Conservation (phyloP, 2,888 invertebrate species). For the Aspidapion aeneum region DNA sequence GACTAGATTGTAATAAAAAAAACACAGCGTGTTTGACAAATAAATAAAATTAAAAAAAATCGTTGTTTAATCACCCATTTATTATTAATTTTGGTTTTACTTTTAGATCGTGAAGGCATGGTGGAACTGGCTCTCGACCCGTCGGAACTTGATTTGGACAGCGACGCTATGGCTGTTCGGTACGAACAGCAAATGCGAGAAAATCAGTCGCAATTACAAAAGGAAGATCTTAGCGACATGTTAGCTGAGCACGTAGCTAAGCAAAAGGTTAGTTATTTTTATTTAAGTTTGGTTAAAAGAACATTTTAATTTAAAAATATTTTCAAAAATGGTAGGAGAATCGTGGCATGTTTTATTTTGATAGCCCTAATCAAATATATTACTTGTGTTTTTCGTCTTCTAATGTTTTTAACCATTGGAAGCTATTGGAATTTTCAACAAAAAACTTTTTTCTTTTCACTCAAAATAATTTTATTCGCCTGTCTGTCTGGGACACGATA, state of each 20-base stretch:
- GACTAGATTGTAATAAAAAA: too few relatives aligned
- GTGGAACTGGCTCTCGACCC: slow-evolving; percentile 97
- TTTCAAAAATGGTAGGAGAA: too few relatives aligned
- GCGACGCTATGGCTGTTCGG: slow-evolving; percentile 91
- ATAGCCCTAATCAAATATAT: too few relatives aligned
- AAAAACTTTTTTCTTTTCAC: slow-evolving; percentile 12
- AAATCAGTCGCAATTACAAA: slow-evolving; percentile 81
- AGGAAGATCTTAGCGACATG: slow-evolving; percentile 98
- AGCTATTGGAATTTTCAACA: slow-evolving; percentile 9
- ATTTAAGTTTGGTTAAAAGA: slow-evolving; percentile 1
- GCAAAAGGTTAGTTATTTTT: slow-evolving; percentile 69
- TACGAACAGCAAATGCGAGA: slow-evolving; percentile 96
- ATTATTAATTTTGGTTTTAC: background rate
- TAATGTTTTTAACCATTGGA: background rate
- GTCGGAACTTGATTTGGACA: slow-evolving; percentile 93
- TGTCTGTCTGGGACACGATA: too few relatives aligned
- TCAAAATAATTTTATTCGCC: slow-evolving; percentile 6
- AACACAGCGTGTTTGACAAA: too few relatives aligned
- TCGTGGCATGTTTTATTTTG: too few relatives aligned
- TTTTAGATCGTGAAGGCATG: slow-evolving; percentile 51
- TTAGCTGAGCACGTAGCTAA: slow-evolving; percentile 96
- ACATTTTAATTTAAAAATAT: too few relatives aligned
- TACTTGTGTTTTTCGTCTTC: too few relatives aligned
- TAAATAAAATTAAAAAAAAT: too few relatives aligned
- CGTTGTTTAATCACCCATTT: too few relatives aligned